A percentile compares a stretch with the other conserved stretches of the same genome.
phyloP scores from a whole-genome alignment of 2,113 vertebrate species.

The Emydocephalus ijimae region DNA sequence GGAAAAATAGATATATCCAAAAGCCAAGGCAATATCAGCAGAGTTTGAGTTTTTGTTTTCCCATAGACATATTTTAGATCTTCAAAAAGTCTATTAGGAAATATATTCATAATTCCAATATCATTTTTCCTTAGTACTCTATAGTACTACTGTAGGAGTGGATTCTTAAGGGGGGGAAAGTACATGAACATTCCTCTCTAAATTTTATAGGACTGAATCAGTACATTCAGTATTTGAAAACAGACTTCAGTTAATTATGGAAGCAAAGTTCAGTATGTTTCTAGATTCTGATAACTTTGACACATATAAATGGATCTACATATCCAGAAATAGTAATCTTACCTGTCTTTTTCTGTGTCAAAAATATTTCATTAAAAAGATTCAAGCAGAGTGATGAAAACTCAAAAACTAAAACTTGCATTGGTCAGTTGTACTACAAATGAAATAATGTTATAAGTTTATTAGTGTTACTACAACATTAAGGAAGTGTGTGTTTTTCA shows the following conservation, averaged over 20 bases:
- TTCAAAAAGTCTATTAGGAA: not conserved
- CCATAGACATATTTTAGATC: slow-evolving; percentile 19
- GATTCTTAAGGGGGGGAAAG: slow-evolving; percentile 7
- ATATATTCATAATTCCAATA: slow-evolving; percentile 32
- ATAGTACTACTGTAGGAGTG: slow-evolving; percentile 11
- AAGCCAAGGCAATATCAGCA: slow-evolving; percentile 46
- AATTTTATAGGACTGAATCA: not conserved
- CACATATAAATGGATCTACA: slow-evolving; percentile 16
- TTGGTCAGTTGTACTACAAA: slow-evolving; percentile 50
- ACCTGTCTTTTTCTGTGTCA: slow-evolving; percentile 4
- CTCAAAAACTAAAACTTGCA: slow-evolving; percentile 69
- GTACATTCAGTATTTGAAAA: not conserved
- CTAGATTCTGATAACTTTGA: slow-evolving; percentile 1
- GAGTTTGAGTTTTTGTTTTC: slow-evolving; percentile 70
- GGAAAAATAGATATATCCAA: slow-evolving; percentile 42
- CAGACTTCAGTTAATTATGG: not conserved
- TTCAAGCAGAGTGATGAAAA: slow-evolving; percentile 54
- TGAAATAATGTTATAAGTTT: slow-evolving; percentile 14
- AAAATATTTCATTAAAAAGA: slow-evolving; percentile 15
- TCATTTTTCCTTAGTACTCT: slow-evolving; percentile 16
- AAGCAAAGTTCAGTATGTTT: slow-evolving; percentile 5
- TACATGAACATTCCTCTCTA: not conserved
- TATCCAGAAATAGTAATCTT: not conserved
- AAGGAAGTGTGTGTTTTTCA: slow-evolving; percentile 4
- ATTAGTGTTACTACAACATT: slow-evolving; percentile 15